Evolutionary conservation across 2,113 vertebrate genomes (phyloP).

Genomic region (Eulemur rufifrons): DNA sequence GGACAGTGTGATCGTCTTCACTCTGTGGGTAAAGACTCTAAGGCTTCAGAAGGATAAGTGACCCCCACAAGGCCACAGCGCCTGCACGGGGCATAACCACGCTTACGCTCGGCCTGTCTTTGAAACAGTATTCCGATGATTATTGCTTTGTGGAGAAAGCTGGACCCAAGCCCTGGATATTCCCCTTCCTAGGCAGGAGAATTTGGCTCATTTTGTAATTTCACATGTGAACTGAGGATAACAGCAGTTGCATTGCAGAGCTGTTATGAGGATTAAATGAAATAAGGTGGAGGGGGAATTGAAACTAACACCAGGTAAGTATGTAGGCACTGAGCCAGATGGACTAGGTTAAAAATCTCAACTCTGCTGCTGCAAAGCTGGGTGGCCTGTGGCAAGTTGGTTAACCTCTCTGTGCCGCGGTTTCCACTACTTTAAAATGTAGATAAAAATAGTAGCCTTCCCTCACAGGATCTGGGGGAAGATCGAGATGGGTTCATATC

Average conservation of each 20-base stretch:
- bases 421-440: constrained; percentile 4
- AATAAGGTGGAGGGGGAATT: neutral
- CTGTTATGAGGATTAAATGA: neutral
- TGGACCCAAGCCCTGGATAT: neutral
- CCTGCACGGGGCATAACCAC: accelerated
- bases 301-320: neutral
- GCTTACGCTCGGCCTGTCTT: neutral
- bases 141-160: neutral
- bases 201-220: neutral
- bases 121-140: neutral
- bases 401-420: neutral
- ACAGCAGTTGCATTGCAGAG: neutral
- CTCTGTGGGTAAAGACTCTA: neutral
- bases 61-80: neutral
- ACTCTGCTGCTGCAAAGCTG: neutral
- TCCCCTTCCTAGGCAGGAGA: neutral
- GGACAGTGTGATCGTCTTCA: neutral
- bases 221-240: neutral
- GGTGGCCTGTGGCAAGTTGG: neutral
- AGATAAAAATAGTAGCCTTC: neutral
- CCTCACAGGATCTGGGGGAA: neutral
- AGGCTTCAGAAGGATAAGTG: neutral
- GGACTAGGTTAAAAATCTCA: neutral
- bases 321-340: neutral
- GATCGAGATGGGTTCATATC: neutral